A percentile compares a stretch with the other conserved stretches of the same genome.
These are phyloP conservation scores for Brachylomia viminalis DNA, from an alignment of 2,888 invertebrate species.

Conservation along the genomic window DNA sequence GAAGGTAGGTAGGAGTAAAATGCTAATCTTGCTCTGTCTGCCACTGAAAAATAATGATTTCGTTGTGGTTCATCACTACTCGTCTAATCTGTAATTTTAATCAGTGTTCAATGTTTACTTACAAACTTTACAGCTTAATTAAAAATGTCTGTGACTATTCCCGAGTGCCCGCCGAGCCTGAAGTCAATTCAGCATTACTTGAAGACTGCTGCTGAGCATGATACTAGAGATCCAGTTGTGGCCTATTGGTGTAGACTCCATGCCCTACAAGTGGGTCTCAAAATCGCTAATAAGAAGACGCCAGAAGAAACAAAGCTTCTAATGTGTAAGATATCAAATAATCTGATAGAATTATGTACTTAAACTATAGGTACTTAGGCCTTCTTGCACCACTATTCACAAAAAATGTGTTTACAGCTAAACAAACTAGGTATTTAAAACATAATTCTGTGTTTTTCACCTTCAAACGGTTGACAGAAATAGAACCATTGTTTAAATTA, in stretches of 20 bases:
- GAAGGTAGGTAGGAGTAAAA: conserved; percentile 31
- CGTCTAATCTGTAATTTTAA: background rate
- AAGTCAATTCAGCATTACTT: conserved; percentile 97
- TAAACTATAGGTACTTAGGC: background rate
- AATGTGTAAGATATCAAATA: conserved; percentile 83
- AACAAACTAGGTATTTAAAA: background rate
- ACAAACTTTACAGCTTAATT: conserved; percentile 35
- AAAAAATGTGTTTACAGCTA: background rate
- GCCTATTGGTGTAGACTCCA: conserved; percentile 98
- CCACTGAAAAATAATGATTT: conserved; percentile 10
- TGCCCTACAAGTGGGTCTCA: conserved; percentile 97
- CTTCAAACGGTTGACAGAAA: background rate
- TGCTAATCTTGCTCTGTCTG: background rate
- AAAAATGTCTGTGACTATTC: conserved; percentile 71
- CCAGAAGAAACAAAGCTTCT: conserved; percentile 96
- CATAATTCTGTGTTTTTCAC: background rate
- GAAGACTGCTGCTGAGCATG: conserved; percentile 98
- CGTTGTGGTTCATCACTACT: conserved; percentile 34
- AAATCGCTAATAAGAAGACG: conserved; percentile 93
- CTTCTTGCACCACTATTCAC: background rate
- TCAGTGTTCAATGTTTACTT: background rate
- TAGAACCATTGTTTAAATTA: background rate
- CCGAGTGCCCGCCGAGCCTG: conserved; percentile 94
- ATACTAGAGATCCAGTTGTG: conserved; percentile 96
- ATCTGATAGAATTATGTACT: background rate